Evolutionary conservation across 2,113 vertebrate genomes (phyloP), one percentile per base, ranked within the genome.

Genomic region (Bubalus kerabau): DNA sequence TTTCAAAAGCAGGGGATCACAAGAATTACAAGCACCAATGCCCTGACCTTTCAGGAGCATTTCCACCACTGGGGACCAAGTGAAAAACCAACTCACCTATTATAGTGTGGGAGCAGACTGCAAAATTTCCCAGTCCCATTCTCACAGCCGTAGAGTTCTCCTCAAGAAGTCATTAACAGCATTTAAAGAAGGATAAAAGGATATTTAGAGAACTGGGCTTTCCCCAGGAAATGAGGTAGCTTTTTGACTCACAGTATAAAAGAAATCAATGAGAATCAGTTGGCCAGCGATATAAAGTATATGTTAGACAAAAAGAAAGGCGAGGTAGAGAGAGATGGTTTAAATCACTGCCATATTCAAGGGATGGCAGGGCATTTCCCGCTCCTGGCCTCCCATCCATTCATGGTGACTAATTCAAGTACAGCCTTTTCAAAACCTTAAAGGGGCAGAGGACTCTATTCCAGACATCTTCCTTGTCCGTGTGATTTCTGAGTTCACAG

Each of bases 151-250:
- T 1, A 16, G 82, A 43, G 71, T 71, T 88, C 52, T 62, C 40
- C 85, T 83, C 13, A 15, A 96, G 87, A 84, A 96, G 82, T 46
- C 46, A 87, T 91, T 80, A 87, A 71, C 17, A 80, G 67, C 91
- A 80, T 94, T 95, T 96, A 97, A 14, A 93, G 76, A 87, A 24
- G 54, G 83, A 97, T 94, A 86, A 95, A 89, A 90, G 76, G 46
- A 8, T 89, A 89, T 95, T 95, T 96, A 95, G 88, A 95, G 89
- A 96, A 80, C 60, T 32, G 86, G 5, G 16, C 62, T 74, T 87
- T 91, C 90, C 74, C 36, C 32, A 76, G 91, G 95, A 97, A 97
- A 97, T 87, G 93, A 97, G 81, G 91, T 60, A 64, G 91, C 21
- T 97, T 97, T 94, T 57, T 62, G 67, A 97, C 50, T 86, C 93